Evolutionary conservation across 2,797 vertebrate genomes (phyloP).

Genomic region (Phrynocephalus forsythii): DNA sequence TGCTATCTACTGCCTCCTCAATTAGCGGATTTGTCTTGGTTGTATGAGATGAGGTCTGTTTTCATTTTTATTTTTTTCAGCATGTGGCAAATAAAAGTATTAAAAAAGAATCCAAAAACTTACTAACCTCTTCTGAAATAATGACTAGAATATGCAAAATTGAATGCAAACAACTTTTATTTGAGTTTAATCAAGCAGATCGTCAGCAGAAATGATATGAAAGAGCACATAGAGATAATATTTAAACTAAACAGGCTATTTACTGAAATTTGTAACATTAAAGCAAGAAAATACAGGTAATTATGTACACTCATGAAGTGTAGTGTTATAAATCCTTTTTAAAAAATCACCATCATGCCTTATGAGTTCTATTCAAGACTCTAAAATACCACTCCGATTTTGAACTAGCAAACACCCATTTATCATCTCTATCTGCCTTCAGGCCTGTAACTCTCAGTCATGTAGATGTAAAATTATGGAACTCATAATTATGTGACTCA

Average conservation of each 20-base stretch:
- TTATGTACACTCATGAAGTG: slow-evolving; percentile 10
- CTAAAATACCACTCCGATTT: not conserved
- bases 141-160: slow-evolving; percentile 58
- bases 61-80: slow-evolving; percentile 20
- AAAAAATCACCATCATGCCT: not conserved
- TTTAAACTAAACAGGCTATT: slow-evolving; percentile 36
- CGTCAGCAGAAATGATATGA: slow-evolving; percentile 39
- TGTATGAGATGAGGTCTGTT: slow-evolving; percentile 50
- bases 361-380: not conserved
- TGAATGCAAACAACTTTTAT: slow-evolving; percentile 48
- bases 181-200: slow-evolving; percentile 46
- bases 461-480: not conserved
- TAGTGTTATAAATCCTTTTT: not conserved
- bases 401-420: not conserved
- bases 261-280: slow-evolving; percentile 48
- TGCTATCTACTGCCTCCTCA: slow-evolving; percentile 15
- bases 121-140: slow-evolving; percentile 24
- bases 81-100: slow-evolving; percentile 52
- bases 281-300: slow-evolving; percentile 24
- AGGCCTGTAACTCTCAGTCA: not conserved
- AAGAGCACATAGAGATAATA: slow-evolving; percentile 33
- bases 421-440: not conserved
- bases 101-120: slow-evolving; percentile 41
- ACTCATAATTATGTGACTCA: not conserved
- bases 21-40: slow-evolving; percentile 45